Base-by-base conservation (phyloP, 2,113 vertebrate species). In the Mixornis gularis region DNA sequence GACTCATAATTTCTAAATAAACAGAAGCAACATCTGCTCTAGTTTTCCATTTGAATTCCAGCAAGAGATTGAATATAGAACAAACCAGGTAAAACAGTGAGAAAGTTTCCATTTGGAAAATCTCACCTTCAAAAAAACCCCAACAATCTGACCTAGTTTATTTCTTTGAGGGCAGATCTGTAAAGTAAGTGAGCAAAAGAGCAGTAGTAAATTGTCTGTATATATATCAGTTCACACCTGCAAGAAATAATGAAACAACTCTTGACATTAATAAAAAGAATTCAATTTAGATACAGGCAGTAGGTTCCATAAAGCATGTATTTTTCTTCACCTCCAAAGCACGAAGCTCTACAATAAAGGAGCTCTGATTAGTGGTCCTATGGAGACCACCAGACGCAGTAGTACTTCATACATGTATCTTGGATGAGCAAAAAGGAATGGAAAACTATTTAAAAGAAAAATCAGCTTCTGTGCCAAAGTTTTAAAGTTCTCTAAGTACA, bases 111-210 rank as follows among this genome's bases (percentile, higher is more conserved):
- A 13, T 38, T 49, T 38, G 53, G 27, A 92, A 94, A 63, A 56
- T 56, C 59, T 58, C 13, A 12, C 7, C 29, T 30, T 43, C 34
- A 63, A 82, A 73, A 15, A 3, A 10, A 0, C 0, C 1, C 3
- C 7, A 17, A 71, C 71, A 85, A 78, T 64, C 12, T 52, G 17
- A 65, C 49, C 13, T 62, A 44, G 25, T 52, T 53, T 46, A 38
- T 85, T 84, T 46, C 22, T 69, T 63, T 29, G 9, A 71, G 17
- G 25, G 64, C 32, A 46, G 4, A 81, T 56, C 58, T 77, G 27
- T 79, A 76, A 48, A 81, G 7, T 17, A 60, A 63, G 19, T 26
- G 19, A 81, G 43, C n/a, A 56, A 69, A 72, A 64, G 16, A 58
- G 20, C 4, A 83, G 22, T 12, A 69, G 29, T 59, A 87, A 70